These are phyloP conservation scores for Barypeithes pellucidus DNA, from an alignment of 2,888 invertebrate species.

Conservation along the genomic window DNA sequence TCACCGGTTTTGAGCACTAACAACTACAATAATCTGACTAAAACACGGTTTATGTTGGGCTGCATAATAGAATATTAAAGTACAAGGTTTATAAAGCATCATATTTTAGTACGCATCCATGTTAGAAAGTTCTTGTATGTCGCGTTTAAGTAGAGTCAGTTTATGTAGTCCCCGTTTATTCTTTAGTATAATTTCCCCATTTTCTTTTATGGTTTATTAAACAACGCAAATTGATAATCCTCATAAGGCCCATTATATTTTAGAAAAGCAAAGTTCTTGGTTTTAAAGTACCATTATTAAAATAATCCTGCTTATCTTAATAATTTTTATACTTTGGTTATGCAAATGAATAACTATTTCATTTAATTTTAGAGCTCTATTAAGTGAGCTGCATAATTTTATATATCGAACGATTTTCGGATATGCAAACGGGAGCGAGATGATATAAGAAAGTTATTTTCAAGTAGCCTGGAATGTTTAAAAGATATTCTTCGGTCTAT, in stretches of 20 bases:
- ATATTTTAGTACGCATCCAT: too few relatives aligned
- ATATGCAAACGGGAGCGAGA: background rate
- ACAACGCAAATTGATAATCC: conserved; percentile 10
- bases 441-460: background rate
- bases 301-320: conserved; percentile 40
- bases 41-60: too few relatives aligned
- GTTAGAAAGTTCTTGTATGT: background rate
- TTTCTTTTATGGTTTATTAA: conserved; percentile 2
- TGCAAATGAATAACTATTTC: conserved; percentile 35
- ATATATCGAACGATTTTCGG: background rate
- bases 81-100: too few relatives aligned
- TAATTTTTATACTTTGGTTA: conserved; percentile 35
- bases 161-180: background rate
- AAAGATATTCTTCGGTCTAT: too few relatives aligned
- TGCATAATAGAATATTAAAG: too few relatives aligned
- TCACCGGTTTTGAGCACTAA: too few relatives aligned
- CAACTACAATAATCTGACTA: too few relatives aligned
- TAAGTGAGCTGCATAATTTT: conserved; percentile 9
- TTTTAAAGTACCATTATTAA: conserved; percentile 37
- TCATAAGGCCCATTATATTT: conserved; percentile 12
- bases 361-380: conserved; percentile 35
- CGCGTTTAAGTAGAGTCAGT: background rate
- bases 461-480: background rate
- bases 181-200: background rate
- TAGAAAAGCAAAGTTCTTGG: conserved; percentile 29